Evolutionary conservation across 2,888 invertebrate species (phyloP), one percentile per base, ranked within the genome.

Genomic region (Rhogogaster chlorosoma): DNA sequence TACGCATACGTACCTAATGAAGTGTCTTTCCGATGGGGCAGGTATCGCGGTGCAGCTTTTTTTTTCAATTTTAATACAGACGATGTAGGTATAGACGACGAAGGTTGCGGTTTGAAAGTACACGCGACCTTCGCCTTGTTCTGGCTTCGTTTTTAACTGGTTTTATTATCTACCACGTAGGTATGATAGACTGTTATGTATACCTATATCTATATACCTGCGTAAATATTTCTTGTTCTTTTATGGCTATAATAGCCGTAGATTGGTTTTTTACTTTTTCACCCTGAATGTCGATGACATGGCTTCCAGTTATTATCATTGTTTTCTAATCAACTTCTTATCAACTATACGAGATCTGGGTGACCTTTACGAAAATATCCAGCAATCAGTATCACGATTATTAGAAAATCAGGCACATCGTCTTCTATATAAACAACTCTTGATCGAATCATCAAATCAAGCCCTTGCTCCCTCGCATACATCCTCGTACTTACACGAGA

Each of bases 21-120:
- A 45, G 45, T 45, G 45, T 45, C 15, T 45, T 45, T 45, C 45
- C 15, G 12, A 45, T 45, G 45, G 45, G 45, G 45, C 45, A 45
- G 45, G 45, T 45, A 45, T 53, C 53, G 26, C 22, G 61, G 22
- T 61, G 61, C 61, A 61, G 61, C 26, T 61, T 61, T 26, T 12
- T 26, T 61, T 61, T 61, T 22, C 1, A 2, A 9, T 10, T 42
- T 42, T 42, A n/a, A n/a, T 73, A 42, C 36, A 73, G 38, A 73
- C 32, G 38, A 10, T 42, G 22, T 73, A 32, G 32, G n/a, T n/a
- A 45, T 10, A 26, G 22, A 38, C 38, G 15, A n/a, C 61, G 80
- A 80, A 80, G 80, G 80, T 80, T 61, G 80, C 80, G 80, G 80
- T 80, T 80, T 61, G 80, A 80, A 80, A 80, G 80, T 80, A 80